Conservation (phyloP, 2,888 invertebrate species). For the Slavum lentiscoides region DNA sequence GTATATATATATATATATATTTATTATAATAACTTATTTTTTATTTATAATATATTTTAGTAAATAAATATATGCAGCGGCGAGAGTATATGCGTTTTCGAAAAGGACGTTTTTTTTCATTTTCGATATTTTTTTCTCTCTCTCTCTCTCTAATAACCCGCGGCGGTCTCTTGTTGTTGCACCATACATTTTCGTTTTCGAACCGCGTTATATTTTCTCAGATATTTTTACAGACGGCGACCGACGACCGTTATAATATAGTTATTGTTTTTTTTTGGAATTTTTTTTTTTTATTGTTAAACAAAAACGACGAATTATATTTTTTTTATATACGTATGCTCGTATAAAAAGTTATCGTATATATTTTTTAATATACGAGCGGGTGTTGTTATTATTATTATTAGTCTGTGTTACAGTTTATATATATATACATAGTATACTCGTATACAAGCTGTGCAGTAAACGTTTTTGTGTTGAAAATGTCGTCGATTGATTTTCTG, state of each 20-base stretch:
- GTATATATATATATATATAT: background rate
- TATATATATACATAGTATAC: too few relatives aligned
- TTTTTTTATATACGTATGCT: background rate
- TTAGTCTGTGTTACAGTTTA: too few relatives aligned
- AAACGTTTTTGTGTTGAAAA: background rate
- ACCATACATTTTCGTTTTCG: background rate
- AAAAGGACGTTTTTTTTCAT: background rate
- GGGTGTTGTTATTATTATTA: too few relatives aligned
- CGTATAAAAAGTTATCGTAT: too few relatives aligned
- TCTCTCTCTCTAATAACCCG: too few relatives aligned
- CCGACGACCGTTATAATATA: background rate
- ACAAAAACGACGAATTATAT: background rate
- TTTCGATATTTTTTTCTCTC: background rate
- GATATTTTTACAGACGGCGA: background rate
- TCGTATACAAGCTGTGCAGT: background rate
- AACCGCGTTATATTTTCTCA: background rate
- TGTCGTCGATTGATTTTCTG: background rate
- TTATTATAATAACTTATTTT: background rate
- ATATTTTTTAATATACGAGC: too few relatives aligned
- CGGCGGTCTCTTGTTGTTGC: background rate
- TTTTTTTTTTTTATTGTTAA: too few relatives aligned
- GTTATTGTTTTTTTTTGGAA: constrained; percentile 6
- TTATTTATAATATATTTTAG: background rate
- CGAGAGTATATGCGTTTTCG: background rate
- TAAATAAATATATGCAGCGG: too few relatives aligned